Base-by-base conservation (phyloP, 2,113 vertebrate species). In the Toxotes jaculatrix region DNA sequence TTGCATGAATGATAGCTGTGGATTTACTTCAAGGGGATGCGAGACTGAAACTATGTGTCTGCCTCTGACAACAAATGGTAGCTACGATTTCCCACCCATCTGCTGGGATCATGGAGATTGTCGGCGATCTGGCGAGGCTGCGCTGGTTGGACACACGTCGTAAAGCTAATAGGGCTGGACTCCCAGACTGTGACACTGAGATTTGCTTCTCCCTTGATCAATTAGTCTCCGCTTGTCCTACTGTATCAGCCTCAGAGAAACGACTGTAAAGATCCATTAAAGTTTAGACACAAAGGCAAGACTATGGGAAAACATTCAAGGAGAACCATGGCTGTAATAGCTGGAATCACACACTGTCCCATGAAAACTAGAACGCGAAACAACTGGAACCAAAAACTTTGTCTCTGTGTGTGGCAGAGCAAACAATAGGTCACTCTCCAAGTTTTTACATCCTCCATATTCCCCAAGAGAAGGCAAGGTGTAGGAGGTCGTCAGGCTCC, bases 281-380 rank as follows among this genome's bases (percentile, higher is more conserved):
- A 72, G 43, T 10, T 16, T 42, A 51, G 27, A 63, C 61, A n/a
- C 51, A 64, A 67, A 74, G 79, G 47, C 38, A 66, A 76, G 43
- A 49, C 43, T 66, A 71, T 74, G 85, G 78, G 91, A 95, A 96
- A 94, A 92, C 87, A 87, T 95, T 96, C 91, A 93, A 82, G 92
- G 93, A 87, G 70, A 79, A 85, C 91, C 87, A 83, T 93, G 92
- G 93, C 92, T 94, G 93, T 94, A 96, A 96, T 95, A 91, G 94
- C 93, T 94, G 92, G 96, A 96, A 96, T 95, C 95, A 94, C 94
- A 95, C 91, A 93, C 92, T 92, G 94, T 92, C 93, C 92, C 63
- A 34, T 38, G 62, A 63, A 87, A 74, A 65, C 42, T 42, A 47
- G 42, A 53, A 49, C 53, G n/a, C 38, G 14, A 82, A 80, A 84